These are phyloP conservation scores for Gymnocephalus cernua DNA, from an alignment of 2,113 vertebrate species.

Conservation along the genomic window DNA sequence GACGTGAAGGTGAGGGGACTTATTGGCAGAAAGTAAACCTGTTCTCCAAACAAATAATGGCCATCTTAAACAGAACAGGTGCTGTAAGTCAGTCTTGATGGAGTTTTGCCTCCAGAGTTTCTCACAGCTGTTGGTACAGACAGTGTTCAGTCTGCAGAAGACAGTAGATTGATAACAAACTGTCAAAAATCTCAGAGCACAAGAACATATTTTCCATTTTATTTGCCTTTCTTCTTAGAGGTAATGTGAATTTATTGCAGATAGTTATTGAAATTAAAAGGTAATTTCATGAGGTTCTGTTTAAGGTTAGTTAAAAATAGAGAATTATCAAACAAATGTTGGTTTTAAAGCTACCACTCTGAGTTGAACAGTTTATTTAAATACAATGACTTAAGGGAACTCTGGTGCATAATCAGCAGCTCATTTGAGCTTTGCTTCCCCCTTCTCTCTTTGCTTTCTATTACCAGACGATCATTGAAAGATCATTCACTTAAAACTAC, in stretches of 20 bases:
- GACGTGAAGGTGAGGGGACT: slow-evolving; percentile 7
- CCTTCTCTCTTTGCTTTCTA: neutral
- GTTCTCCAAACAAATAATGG: slow-evolving; percentile 48
- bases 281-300: neutral
- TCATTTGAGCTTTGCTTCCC: slow-evolving; percentile 5
- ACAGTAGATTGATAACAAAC: slow-evolving; percentile 39
- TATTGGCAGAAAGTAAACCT: slow-evolving; percentile 41
- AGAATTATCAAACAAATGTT: neutral
- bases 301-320: neutral
- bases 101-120: slow-evolving; percentile 54
- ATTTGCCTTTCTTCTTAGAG: neutral
- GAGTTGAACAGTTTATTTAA: neutral
- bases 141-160: slow-evolving; percentile 44
- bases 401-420: slow-evolving; percentile 11
- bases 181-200: slow-evolving; percentile 22
- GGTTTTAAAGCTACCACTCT: neutral
- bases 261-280: neutral
- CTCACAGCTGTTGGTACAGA: slow-evolving; percentile 57
- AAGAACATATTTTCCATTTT: neutral
- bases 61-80: slow-evolving; percentile 55
- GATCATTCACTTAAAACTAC: slow-evolving; percentile 16
- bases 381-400: slow-evolving; percentile 22
- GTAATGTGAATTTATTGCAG: neutral
- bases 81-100: slow-evolving; percentile 57
- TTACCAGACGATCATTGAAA: slow-evolving; percentile 20